These are phyloP conservation scores for Nycticebus coucang DNA, from an alignment of 2,113 vertebrate species.

Conservation along the genomic window DNA sequence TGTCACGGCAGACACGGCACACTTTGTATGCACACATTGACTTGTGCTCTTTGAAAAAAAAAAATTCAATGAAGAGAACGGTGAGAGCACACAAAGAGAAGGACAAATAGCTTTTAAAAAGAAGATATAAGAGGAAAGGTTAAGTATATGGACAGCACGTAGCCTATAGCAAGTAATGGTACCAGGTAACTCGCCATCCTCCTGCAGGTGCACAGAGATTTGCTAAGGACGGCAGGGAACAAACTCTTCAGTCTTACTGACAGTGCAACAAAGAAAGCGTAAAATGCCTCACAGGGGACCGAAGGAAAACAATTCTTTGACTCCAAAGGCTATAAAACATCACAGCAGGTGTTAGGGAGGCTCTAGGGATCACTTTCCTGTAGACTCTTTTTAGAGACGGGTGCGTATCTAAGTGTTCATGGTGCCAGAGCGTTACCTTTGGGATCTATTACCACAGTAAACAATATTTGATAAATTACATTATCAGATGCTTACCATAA, in stretches of 20 bases:
- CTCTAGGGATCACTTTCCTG: background rate
- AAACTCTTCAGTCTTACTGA: constrained; percentile 14
- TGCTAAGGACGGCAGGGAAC: constrained; percentile 21
- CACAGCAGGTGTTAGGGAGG: background rate
- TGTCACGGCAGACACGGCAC: background rate
- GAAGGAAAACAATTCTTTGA: constrained; percentile 38
- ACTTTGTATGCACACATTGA: rapidly evolving
- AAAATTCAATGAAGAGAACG: background rate
- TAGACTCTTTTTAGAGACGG: background rate
- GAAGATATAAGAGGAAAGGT: background rate
- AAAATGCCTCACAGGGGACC: background rate
- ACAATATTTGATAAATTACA: background rate
- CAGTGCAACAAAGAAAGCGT: constrained; percentile 35
- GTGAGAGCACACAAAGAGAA: background rate
- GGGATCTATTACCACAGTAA: background rate
- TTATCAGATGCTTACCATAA: background rate
- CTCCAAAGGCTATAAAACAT: background rate
- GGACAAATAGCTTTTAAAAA: background rate
- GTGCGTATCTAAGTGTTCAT: background rate
- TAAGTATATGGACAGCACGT: background rate
- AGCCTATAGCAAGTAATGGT: background rate
- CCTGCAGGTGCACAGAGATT: background rate
- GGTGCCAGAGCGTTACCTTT: background rate
- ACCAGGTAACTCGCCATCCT: background rate
- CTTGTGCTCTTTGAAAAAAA: background rate